These are phyloP conservation scores for Tetramorium bicarinatum DNA, from an alignment of 2,888 invertebrate species.

Conservation along the genomic window DNA sequence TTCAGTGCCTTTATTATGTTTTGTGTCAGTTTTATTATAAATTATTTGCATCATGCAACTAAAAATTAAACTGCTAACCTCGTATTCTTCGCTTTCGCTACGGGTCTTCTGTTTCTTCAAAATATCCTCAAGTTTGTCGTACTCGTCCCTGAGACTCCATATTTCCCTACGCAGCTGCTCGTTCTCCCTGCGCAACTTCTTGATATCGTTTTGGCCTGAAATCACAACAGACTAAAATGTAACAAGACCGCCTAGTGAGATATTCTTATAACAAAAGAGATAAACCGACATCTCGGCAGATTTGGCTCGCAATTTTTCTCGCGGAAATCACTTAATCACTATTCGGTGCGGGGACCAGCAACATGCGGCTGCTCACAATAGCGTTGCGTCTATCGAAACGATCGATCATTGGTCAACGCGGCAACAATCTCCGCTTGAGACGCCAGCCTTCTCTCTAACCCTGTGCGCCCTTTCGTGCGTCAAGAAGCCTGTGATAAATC, in stretches of 20 bases:
- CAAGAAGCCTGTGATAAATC: conserved; percentile 80
- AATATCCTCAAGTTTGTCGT: conserved; percentile 94
- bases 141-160: conserved; percentile 95
- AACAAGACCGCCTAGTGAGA: background rate
- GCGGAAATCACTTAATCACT: conserved; percentile 78
- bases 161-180: conserved; percentile 95
- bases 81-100: conserved; percentile 82
- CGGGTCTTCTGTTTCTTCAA: conserved; percentile 87
- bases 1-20: background rate
- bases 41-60: background rate
- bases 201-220: conserved; percentile 95
- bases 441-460: conserved; percentile 68
- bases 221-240: conserved; percentile 57
- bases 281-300: conserved; percentile 13
- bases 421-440: conserved; percentile 70
- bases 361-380: conserved; percentile 66
- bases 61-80: conserved; percentile 72
- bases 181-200: conserved; percentile 95
- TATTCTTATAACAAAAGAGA: conserved; percentile 6
- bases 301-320: conserved; percentile 63
- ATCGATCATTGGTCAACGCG: conserved; percentile 80
- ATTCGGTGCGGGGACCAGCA: conserved; percentile 59
- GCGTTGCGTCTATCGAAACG: conserved; percentile 74
- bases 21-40: background rate
- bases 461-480: conserved; percentile 70